These are phyloP conservation scores for Chouioia cunea DNA, from an alignment of 2,888 invertebrate species.

Conservation along the genomic window DNA sequence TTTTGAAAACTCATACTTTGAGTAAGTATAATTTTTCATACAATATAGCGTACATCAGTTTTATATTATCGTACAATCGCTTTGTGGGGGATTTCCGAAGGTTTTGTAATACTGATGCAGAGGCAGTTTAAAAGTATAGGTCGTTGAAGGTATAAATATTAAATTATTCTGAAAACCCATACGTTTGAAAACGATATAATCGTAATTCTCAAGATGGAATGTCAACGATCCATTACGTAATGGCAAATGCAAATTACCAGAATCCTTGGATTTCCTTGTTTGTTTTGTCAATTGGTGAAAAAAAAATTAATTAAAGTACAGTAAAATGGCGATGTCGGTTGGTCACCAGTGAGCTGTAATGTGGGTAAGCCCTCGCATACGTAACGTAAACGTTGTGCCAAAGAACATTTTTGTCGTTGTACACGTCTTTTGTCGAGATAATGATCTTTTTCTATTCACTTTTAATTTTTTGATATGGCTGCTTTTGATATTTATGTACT, in stretches of 20 bases:
- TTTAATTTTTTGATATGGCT: conserved; percentile 30
- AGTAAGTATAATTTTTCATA: too few relatives aligned
- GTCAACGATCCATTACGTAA: neutral
- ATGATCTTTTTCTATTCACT: conserved; percentile 27
- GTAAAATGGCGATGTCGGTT: conserved; percentile 27
- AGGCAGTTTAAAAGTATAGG: too few relatives aligned
- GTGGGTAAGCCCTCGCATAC: conserved; percentile 51
- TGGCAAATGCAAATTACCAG: conserved; percentile 34
- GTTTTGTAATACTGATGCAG: conserved; percentile 19
- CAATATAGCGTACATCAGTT: too few relatives aligned
- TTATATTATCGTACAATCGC: conserved; percentile 9
- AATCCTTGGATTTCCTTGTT: conserved; percentile 29
- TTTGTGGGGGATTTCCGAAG: conserved; percentile 53
- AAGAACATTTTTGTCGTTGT: conserved; percentile 43
- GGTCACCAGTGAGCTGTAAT: conserved; percentile 51
- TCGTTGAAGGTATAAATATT: too few relatives aligned
- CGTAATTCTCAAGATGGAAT: too few relatives aligned
- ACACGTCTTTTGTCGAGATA: conserved; percentile 40
- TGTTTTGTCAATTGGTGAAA: neutral
- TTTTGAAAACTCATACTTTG: too few relatives aligned
- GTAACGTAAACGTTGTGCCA: conserved; percentile 48
- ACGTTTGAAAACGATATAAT: too few relatives aligned
- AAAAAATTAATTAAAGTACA: neutral
- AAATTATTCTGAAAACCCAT: too few relatives aligned
- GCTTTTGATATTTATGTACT: conserved; percentile 37